phyloP scores from a whole-genome alignment of 2,888 invertebrate species.

The Silvanus unidentatus region DNA sequence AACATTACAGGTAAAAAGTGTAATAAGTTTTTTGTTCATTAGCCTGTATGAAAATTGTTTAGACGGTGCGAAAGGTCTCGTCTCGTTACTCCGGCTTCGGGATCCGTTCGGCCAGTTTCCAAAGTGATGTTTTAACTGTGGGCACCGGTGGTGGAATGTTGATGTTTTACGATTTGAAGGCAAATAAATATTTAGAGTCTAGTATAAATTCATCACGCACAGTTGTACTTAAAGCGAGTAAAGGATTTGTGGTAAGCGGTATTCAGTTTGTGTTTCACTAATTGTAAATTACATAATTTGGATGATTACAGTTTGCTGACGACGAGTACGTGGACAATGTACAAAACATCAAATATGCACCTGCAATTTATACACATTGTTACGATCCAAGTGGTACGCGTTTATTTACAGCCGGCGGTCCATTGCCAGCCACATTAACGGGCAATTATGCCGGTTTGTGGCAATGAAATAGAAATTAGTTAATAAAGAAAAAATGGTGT shows the following conservation, averaged over 20 bases:
- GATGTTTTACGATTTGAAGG: constrained; percentile 89
- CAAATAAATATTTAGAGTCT: constrained; percentile 85
- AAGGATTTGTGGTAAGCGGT: constrained; percentile 81
- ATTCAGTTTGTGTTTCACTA: background rate
- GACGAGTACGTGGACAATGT: constrained; percentile 80
- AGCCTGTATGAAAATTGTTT: too few relatives aligned
- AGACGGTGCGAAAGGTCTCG: constrained; percentile 72
- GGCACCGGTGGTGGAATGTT: constrained; percentile 89
- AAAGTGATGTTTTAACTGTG: constrained; percentile 83
- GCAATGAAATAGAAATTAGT: constrained; percentile 55
- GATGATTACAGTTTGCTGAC: constrained; percentile 62
- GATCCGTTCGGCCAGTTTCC: constrained; percentile 86
- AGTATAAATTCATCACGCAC: constrained; percentile 84
- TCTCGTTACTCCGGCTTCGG: constrained; percentile 88
- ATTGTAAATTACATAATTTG: background rate
- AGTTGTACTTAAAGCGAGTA: constrained; percentile 79
- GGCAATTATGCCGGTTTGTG: constrained; percentile 94
- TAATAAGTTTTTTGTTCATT: too few relatives aligned
- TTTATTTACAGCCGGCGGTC: constrained; percentile 92
- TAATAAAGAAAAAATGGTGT: too few relatives aligned
- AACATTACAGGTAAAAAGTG: constrained; percentile 60
- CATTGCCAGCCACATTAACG: constrained; percentile 81
- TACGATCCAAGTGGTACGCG: constrained; percentile 89
- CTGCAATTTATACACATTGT: constrained; percentile 95
- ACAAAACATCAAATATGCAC: constrained; percentile 80